phyloP scores from a whole-genome alignment of 2,113 vertebrate species.

The Pampusana beccarii region DNA sequence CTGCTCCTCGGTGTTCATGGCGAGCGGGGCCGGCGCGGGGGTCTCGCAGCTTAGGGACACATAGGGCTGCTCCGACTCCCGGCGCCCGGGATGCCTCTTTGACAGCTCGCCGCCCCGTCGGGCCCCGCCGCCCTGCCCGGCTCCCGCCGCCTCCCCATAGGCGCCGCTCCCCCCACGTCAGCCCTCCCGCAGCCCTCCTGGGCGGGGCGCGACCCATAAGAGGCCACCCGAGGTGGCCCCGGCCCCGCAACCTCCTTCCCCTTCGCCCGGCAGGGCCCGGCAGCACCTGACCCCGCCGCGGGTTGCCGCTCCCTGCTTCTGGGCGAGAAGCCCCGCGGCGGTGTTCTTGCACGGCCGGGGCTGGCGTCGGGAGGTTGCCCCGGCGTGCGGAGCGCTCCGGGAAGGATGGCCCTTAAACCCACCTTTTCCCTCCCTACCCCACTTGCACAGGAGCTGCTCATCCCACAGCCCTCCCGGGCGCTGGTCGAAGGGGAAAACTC shows the following conservation, averaged over 20 bases:
- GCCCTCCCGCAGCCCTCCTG: constrained; percentile 52
- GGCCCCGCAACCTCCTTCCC: background rate
- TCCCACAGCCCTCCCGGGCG: no score
- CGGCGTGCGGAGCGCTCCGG: background rate
- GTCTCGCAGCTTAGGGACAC: constrained; percentile 30
- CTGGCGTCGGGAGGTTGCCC: no score
- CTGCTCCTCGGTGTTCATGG: constrained; percentile 94
- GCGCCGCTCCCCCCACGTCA: constrained; percentile 73
- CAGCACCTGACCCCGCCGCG: accelerated
- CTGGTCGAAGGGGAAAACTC: background rate
- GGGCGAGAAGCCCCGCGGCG: accelerated
- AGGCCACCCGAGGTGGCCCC: background rate
- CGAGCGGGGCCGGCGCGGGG: constrained; percentile 21
- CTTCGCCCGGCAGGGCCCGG: background rate
- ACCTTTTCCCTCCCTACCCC: background rate
- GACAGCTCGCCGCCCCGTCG: constrained; percentile 70
- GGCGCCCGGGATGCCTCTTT: constrained; percentile 53
- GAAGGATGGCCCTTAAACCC: background rate
- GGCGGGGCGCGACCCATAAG: constrained; percentile 44
- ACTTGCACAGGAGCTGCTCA: background rate
- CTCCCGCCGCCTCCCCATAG: constrained; percentile 66
- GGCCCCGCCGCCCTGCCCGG: background rate
- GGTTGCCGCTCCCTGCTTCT: background rate
- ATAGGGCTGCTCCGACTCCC: constrained; percentile 10
- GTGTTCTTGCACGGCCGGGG: background rate